Percentiles rank a stretch among this genome's conserved stretches.
Evolutionary conservation across 2,888 invertebrate genomes (phyloP).

Genomic region (Drosophila peninsularis): DNA sequence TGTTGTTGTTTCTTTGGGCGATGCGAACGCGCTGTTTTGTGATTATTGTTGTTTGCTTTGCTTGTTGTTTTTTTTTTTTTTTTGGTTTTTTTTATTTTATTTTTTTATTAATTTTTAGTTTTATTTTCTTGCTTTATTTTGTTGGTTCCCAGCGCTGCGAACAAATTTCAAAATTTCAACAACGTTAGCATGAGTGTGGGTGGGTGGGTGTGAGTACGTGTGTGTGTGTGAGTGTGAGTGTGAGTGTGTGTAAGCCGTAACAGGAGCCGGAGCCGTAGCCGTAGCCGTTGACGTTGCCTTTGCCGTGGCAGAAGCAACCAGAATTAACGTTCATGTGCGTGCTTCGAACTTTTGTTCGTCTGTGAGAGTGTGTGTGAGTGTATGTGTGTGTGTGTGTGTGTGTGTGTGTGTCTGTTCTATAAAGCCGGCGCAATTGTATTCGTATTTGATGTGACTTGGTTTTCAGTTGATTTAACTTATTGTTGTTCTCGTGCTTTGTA

Average conservation of each 20-base stretch:
- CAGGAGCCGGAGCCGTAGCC: slow-evolving; percentile 14
- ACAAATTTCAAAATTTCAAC: slow-evolving; percentile 28
- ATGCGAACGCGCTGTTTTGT: slow-evolving; percentile 20
- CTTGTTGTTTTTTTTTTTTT: background rate
- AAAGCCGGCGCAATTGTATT: slow-evolving; percentile 44
- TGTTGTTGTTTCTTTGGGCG: slow-evolving; percentile 12
- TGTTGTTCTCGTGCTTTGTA: slow-evolving; percentile 32
- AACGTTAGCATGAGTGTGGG: slow-evolving; percentile 31
- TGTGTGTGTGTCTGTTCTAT: slow-evolving; percentile 10
- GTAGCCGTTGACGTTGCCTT: background rate
- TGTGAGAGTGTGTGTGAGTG: slow-evolving; percentile 4
- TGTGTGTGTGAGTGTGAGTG: slow-evolving; percentile 17
- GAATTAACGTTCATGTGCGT: slow-evolving; percentile 41
- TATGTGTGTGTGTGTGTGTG: background rate
- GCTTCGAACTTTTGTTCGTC: slow-evolving; percentile 10
- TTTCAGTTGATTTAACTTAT: slow-evolving; percentile 45
- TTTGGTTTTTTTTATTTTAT: slow-evolving; percentile 8
- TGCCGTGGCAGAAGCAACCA: slow-evolving; percentile 26
- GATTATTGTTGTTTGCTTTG: slow-evolving; percentile 11
- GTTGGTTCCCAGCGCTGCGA: slow-evolving; percentile 55
- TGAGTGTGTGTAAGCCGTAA: slow-evolving; percentile 28
- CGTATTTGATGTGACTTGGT: slow-evolving; percentile 38
- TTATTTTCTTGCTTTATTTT: slow-evolving; percentile 7
- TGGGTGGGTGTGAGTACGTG: background rate
- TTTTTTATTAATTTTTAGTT: slow-evolving; percentile 16